Percentiles rank a stretch among this genome's conserved stretches.
These are phyloP conservation scores for Pimpla rufipes DNA, from an alignment of 2,888 invertebrate genomes.

Conservation along the genomic window DNA sequence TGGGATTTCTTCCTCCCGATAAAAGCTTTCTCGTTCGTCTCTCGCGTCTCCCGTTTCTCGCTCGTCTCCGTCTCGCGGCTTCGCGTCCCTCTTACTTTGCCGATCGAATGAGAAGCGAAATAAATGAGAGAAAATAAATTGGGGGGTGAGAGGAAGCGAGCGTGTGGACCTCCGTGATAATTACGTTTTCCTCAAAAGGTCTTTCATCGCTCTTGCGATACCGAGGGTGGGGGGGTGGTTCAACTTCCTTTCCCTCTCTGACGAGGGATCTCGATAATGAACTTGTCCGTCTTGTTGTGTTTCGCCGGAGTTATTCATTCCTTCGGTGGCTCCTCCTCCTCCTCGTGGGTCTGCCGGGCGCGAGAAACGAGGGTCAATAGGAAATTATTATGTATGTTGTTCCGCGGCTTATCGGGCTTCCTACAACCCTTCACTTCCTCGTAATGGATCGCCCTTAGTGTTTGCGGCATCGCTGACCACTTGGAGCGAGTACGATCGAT, in stretches of 20 bases:
- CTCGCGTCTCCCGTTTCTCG: not conserved
- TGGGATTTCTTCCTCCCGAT: slow-evolving; percentile 45
- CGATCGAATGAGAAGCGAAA: slow-evolving; percentile 29
- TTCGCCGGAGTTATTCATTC: not conserved
- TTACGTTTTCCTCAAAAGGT: slow-evolving; percentile 37
- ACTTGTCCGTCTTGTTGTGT: slow-evolving; percentile 4
- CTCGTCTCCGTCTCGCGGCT: slow-evolving; percentile 27
- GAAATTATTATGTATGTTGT: not conserved
- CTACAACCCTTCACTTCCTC: not conserved
- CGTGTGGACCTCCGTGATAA: slow-evolving; percentile 36
- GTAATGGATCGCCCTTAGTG: slow-evolving; percentile 13
- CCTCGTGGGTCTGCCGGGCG: not conserved
- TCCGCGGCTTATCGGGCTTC: not conserved
- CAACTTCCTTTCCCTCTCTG: not conserved
- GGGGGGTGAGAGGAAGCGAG: not conserved
- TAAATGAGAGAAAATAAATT: slow-evolving; percentile 48
- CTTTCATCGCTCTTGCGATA: slow-evolving; percentile 18
- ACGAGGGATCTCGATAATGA: slow-evolving; percentile 2
- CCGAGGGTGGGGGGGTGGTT: not conserved
- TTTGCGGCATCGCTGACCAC: slow-evolving; percentile 22
- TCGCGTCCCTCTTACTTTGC: slow-evolving; percentile 17
- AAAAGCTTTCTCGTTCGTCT: slow-evolving; percentile 52
- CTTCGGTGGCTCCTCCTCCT: not conserved
- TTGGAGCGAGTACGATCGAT: slow-evolving; percentile 29
- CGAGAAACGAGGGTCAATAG: slow-evolving; percentile 6